phyloP scores from a whole-genome alignment of 53 echinoderm and acorn worm species.

The Paracentrotus lividus region DNA sequence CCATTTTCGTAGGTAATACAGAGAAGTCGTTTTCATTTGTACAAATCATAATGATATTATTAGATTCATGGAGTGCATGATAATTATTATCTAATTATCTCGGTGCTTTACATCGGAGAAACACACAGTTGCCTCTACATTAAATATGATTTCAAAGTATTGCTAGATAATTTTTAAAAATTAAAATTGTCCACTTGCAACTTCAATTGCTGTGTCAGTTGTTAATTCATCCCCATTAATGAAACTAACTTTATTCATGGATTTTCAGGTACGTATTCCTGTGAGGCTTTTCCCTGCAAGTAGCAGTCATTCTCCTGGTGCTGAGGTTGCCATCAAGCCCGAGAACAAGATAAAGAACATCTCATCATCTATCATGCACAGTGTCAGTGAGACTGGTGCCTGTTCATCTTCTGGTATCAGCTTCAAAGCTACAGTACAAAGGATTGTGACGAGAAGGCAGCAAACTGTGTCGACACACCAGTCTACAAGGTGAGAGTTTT shows the following conservation, averaged over 20 bases:
- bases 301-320: neutral
- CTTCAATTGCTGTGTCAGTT: no score
- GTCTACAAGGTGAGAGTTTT: slow-evolving; percentile 50
- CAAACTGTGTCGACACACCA: slow-evolving; percentile 41
- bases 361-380: slow-evolving; percentile 82
- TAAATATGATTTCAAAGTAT: no score
- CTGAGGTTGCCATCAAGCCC: neutral
- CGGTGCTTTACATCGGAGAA: no score
- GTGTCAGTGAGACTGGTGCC: slow-evolving; percentile 81
- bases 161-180: no score
- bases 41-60: no score
- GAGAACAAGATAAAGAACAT: slow-evolving; percentile 13
- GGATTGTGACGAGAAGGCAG: slow-evolving; percentile 58
- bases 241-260: neutral
- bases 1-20: no score
- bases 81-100: no score
- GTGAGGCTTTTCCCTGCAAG: slow-evolving; percentile 13
- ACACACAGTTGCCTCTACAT: no score
- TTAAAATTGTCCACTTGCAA: no score
- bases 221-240: no score
- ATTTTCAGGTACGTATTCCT: slow-evolving; percentile 13
- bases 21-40: no score
- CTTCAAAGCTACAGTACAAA: slow-evolving; percentile 78
- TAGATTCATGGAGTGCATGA: no score
- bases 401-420: slow-evolving; percentile 77